A percentile compares a stretch with the other conserved stretches of the same genome.
Conservation (phyloP, 1,140 invertebrate genomes). For the Leptestheria dahalacensis region DNA sequence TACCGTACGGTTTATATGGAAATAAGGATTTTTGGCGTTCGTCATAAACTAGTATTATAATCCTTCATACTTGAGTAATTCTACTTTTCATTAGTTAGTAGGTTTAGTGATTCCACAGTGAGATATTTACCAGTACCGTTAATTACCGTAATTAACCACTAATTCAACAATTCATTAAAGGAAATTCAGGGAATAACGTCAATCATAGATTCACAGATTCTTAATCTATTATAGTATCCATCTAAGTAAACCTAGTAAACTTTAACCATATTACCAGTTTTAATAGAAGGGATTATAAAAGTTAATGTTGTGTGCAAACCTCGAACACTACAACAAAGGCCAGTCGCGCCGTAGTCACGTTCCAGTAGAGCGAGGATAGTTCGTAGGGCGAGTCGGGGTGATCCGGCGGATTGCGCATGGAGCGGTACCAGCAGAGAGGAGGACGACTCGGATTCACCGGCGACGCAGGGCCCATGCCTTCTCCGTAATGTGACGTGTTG, state of each 20-base stretch:
- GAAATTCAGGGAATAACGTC: background rate
- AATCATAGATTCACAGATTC: background rate
- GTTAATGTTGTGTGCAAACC: slow-evolving; percentile 43
- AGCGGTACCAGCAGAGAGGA: slow-evolving; percentile 58
- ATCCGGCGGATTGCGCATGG: slow-evolving; percentile 66
- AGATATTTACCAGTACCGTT: too few relatives aligned
- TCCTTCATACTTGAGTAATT: too few relatives aligned
- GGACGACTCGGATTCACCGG: slow-evolving; percentile 12
- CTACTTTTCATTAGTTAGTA: too few relatives aligned
- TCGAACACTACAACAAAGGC: slow-evolving; percentile 89
- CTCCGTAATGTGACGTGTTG: slow-evolving; percentile 60
- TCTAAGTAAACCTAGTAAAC: background rate
- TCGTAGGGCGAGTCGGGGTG: slow-evolving; percentile 49
- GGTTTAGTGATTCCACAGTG: too few relatives aligned
- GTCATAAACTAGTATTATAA: too few relatives aligned
- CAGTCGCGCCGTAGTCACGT: slow-evolving; percentile 78
- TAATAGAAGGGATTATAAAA: background rate
- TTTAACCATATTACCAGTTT: background rate
- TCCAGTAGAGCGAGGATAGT: slow-evolving; percentile 77
- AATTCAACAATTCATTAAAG: background rate
- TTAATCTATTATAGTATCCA: background rate
- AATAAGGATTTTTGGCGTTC: too few relatives aligned
- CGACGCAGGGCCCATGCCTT: slow-evolving; percentile 46
- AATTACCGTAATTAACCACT: background rate
- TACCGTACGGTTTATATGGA: too few relatives aligned